A percentile compares a stretch with the other conserved stretches of the same genome.
These are phyloP conservation scores for Trematocara zebra DNA, from an alignment of 2,113 vertebrate genomes.

Conservation along the genomic window DNA sequence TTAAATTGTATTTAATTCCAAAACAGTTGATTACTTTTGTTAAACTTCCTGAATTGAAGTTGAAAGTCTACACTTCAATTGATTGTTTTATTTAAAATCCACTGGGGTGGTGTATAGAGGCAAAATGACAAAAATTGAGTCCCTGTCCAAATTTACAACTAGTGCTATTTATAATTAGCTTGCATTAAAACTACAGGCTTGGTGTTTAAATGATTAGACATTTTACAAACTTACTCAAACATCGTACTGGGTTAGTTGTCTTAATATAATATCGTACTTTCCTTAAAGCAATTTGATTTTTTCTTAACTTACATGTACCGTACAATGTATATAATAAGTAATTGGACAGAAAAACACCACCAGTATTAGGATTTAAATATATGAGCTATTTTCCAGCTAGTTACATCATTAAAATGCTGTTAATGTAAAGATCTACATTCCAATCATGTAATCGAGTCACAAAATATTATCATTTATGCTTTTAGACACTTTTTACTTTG, in stretches of 20 bases:
- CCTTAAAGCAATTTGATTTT: neutral
- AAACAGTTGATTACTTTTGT: neutral
- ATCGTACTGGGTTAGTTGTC: neutral
- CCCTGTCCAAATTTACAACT: neutral
- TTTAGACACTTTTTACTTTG: neutral
- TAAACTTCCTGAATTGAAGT: neutral
- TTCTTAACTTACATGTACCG: neutral
- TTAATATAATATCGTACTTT: neutral
- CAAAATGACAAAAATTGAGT: neutral
- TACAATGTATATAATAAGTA: neutral
- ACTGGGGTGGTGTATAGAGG: fast-evolving
- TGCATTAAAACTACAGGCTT: neutral
- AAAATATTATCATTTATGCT: neutral
- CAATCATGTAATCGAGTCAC: neutral
- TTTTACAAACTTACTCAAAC: neutral
- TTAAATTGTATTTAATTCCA: neutral
- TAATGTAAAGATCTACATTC: neutral
- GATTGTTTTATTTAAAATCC: neutral
- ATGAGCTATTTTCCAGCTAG: neutral
- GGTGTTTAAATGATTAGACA: neutral
- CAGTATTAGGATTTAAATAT: neutral
- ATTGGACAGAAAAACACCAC: neutral
- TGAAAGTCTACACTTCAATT: neutral
- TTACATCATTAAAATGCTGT: neutral
- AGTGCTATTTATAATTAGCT: neutral